Base-by-base conservation (phyloP, 2,888 invertebrate genomes). In the Aleiodes leptofemur region DNA sequence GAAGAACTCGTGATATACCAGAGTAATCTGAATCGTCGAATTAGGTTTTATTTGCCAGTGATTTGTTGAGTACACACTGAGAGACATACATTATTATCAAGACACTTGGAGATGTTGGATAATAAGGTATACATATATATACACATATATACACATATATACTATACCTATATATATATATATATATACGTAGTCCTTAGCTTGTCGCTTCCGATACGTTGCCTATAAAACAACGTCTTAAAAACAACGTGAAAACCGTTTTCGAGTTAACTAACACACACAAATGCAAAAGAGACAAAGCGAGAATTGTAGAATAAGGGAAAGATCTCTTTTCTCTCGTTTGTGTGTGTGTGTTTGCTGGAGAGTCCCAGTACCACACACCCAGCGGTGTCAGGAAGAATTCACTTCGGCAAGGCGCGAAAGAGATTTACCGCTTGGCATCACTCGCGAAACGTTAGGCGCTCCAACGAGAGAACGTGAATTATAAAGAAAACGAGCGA, bases 361-460 rank as follows among this genome's bases (percentile, higher is more conserved):
- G 68, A 69, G 66, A 34, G 71, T 64, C 57, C 51, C 70, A 11
- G 9, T 59, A 11, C 23, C 55, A 43, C 43, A 43, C 43, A 43
- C 9, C 43, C 43, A 43, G 43, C 80, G 2, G 78, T 83, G 83
- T 82, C 82, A 82, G 82, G 81, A 84, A 82, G 81, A 82, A 82
- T 75, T 79, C 81, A 59, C 57, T 82, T 84, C 82, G 81, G 83
- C 43, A 43, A 84, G 85, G 87, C 85, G 87, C 86, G 86, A 86
- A 87, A 86, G 84, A 87, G 86, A 87, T 86, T 87, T 86, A 86
- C 84, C 81, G 85, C 81, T 82, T 81, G 77, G 76, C 76, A 76
- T 79, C 76, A 69, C 76, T 48, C 70, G 23, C 23, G 55, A 59
- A 76, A 80, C 82, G 82, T 48, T 13, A 34, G 53, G 66, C 31